Evolutionary conservation across 2,888 invertebrate genomes (phyloP).

Genomic region (Sericinus montela): DNA sequence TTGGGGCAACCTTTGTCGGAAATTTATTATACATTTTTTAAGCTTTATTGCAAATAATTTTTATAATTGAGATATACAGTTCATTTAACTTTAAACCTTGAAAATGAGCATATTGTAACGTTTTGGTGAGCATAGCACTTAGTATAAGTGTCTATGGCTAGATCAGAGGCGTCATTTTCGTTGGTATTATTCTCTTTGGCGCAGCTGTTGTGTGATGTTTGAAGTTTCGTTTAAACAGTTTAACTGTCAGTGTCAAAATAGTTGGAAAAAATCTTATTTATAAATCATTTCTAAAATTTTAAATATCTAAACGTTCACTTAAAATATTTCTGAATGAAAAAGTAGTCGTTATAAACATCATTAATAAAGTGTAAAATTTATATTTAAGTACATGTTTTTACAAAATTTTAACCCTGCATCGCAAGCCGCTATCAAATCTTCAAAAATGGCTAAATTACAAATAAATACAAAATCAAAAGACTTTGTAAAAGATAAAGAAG

Average conservation of each 20-base stretch:
- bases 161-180: too few species aligned
- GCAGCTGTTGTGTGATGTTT: slow-evolving; percentile 6
- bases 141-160: too few species aligned
- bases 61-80: too few species aligned
- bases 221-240: slow-evolving; percentile 4
- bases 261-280: slow-evolving; percentile 20
- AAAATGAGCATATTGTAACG: too few species aligned
- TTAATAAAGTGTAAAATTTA: background rate
- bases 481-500: slow-evolving; percentile 88
- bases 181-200: too few species aligned
- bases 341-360: background rate
- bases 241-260: slow-evolving; percentile 28
- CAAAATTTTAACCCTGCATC: slow-evolving; percentile 3
- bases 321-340: background rate
- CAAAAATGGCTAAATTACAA: slow-evolving; percentile 71
- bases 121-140: too few species aligned
- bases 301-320: background rate
- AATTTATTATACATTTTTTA: too few species aligned
- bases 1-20: too few species aligned
- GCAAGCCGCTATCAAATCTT: slow-evolving; percentile 21
- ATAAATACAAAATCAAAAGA: slow-evolving; percentile 80
- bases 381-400: background rate
- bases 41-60: too few species aligned
- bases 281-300: slow-evolving; percentile 1
- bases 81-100: too few species aligned